A percentile compares a stretch with the other conserved stretches of the same genome.
phyloP scores from a whole-genome alignment of 2,797 vertebrate species.

The Protosalanx chinensis region DNA sequence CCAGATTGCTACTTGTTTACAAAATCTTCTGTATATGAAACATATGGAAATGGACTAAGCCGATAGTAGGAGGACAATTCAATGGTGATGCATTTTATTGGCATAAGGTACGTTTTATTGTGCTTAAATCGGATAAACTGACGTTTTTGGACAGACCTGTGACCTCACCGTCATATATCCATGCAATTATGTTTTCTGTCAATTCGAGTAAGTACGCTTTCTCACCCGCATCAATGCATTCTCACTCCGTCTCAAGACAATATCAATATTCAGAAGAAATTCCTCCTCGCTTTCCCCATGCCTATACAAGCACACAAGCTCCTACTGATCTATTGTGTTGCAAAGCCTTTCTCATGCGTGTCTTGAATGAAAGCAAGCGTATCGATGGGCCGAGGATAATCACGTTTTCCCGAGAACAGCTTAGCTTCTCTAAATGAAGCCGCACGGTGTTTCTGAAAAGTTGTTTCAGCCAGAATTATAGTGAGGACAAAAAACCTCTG shows the following conservation, averaged over 20 bases:
- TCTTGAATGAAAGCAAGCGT: constrained; percentile 66
- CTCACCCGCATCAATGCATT: constrained; percentile 2
- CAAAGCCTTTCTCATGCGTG: constrained; percentile 74
- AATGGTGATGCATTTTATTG: background rate
- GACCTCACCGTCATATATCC: background rate
- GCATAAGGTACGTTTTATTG: background rate
- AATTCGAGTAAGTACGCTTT: background rate
- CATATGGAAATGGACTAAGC: background rate
- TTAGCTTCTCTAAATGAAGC: constrained; percentile 61
- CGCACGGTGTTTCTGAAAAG: constrained; percentile 26
- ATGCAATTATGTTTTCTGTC: background rate
- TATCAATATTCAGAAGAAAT: constrained; percentile 55
- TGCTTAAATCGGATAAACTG: background rate
- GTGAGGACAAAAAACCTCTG: background rate
- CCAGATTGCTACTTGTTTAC: constrained; percentile 5
- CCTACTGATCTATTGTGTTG: constrained; percentile 74
- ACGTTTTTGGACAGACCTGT: background rate
- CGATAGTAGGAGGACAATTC: background rate
- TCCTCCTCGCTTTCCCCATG: constrained; percentile 48
- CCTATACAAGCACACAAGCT: constrained; percentile 64
- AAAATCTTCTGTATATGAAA: background rate
- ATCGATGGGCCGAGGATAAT: constrained; percentile 66
- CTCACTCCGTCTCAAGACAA: constrained; percentile 25
- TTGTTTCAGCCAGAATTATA: constrained; percentile 40
- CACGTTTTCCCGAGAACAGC: constrained; percentile 69